Percentiles rank a stretch among this genome's conserved stretches.
These are phyloP conservation scores for Matsumurasca onukii DNA, from an alignment of 1,140 invertebrate species.

Conservation along the genomic window DNA sequence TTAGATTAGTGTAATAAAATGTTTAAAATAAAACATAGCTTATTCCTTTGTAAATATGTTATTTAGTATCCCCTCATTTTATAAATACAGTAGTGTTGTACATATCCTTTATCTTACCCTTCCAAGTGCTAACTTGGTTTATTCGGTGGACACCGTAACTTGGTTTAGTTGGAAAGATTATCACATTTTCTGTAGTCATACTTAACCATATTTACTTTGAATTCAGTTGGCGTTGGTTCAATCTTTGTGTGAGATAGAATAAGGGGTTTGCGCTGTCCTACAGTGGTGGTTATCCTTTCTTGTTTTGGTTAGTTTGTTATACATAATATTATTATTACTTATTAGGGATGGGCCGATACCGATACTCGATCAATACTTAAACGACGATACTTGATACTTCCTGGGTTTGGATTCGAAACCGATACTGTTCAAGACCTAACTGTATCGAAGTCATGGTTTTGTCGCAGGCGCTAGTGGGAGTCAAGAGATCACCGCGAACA, in stretches of 20 bases:
- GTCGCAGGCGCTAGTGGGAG: too few species aligned
- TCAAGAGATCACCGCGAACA: too few species aligned
- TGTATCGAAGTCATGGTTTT: too few species aligned
- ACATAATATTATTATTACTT: conserved; percentile 39
- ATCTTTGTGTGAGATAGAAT: neutral
- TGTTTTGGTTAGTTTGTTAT: conserved; percentile 47
- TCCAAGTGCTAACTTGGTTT: neutral
- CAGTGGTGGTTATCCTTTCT: conserved; percentile 50
- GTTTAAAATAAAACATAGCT: neutral
- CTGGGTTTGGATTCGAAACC: too few species aligned
- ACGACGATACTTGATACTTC: too few species aligned
- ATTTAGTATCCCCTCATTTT: too few species aligned
- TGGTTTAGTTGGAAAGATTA: neutral
- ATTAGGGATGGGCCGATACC: conserved; percentile 18
- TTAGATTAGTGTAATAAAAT: neutral
- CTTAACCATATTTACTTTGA: neutral
- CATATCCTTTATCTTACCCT: neutral
- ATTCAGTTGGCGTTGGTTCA: neutral
- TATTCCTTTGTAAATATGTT: conserved; percentile 9
- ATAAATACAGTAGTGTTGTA: neutral
- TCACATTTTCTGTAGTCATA: neutral
- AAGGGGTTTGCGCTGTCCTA: conserved; percentile 50
- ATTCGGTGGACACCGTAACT: neutral
- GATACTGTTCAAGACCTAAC: too few species aligned
- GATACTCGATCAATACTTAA: too few species aligned